phyloP scores from a whole-genome alignment of 2,797 vertebrate genomes.

The Lepus townsendii region DNA sequence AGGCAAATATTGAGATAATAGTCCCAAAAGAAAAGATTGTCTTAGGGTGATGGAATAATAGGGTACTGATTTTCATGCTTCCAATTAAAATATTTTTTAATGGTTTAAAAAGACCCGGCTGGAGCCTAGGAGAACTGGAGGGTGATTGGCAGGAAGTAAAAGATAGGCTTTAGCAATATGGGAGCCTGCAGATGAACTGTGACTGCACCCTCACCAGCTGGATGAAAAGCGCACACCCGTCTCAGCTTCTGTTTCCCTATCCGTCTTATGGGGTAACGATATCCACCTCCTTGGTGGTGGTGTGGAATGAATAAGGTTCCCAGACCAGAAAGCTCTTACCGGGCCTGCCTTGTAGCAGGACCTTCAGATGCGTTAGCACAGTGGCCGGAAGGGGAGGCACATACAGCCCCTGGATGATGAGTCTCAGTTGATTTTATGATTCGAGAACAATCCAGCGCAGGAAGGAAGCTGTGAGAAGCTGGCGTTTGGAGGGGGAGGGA shows the following conservation, averaged over 20 bases:
- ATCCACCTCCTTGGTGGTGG: not conserved
- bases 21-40: not conserved
- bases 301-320: not conserved
- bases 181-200: not conserved
- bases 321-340: not conserved
- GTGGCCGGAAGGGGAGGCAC: not conserved
- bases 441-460: not conserved
- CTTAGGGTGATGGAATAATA: not conserved
- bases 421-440: not conserved
- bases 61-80: not conserved
- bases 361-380: not conserved
- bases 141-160: not conserved
- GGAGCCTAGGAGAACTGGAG: not conserved
- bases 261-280: not conserved
- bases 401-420: not conserved
- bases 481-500: not conserved
- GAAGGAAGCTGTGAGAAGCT: not conserved
- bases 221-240: accelerated
- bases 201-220: no score
- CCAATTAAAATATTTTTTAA: not conserved
- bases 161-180: not conserved
- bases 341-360: accelerated
- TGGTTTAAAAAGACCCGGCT: not conserved
- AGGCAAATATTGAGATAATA: not conserved
- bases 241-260: not conserved